Conservation (phyloP, 2,113 vertebrate genomes). For the Tympanuchus pallidicinctus region DNA sequence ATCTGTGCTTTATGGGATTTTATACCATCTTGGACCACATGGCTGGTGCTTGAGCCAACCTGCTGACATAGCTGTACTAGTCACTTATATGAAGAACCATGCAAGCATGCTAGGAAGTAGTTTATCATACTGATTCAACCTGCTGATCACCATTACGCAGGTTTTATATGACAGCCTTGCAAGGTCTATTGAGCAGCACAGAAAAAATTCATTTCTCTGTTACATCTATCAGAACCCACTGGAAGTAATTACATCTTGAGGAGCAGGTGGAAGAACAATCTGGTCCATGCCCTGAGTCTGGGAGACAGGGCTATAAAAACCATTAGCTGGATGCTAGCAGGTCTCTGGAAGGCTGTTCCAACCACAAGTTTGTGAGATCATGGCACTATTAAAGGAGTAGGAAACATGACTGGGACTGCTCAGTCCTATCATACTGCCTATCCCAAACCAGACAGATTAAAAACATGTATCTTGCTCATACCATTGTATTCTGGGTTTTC, state of each 20-base stretch:
- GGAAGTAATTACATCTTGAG: background rate
- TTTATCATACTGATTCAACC: background rate
- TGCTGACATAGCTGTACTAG: background rate
- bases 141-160: background rate
- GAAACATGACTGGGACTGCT: background rate
- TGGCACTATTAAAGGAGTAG: background rate
- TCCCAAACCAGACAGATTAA: background rate
- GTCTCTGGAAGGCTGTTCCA: background rate
- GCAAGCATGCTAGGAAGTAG: background rate
- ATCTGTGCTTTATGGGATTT: background rate
- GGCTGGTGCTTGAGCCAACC: background rate
- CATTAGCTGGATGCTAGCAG: background rate
- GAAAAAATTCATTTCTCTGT: background rate
- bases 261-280: background rate
- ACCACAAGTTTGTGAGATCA: background rate
- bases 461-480: background rate
- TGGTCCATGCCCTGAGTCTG: background rate
- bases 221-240: background rate
- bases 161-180: background rate
- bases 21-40: accelerated
- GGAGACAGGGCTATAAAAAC: background rate
- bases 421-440: accelerated
- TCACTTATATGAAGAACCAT: background rate
- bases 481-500: background rate
- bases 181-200: accelerated